These are phyloP conservation scores for Chrysomallon squamiferum DNA, from an alignment of 1,140 invertebrate species.

Conservation along the genomic window DNA sequence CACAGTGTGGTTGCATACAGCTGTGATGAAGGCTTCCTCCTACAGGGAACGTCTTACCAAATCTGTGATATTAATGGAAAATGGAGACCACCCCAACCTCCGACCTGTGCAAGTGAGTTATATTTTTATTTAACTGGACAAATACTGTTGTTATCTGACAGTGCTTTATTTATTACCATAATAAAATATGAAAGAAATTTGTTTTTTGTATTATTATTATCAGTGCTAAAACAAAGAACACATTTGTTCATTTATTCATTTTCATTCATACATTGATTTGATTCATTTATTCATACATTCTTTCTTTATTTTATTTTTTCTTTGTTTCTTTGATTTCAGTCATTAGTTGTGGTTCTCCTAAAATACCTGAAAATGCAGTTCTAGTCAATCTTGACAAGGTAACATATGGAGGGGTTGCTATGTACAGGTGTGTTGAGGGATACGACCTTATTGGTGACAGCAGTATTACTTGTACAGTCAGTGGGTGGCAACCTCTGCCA, in stretches of 20 bases:
- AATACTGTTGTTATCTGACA: no score
- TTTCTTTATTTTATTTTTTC: neutral
- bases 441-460: constrained; percentile 20
- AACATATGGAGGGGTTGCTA: constrained; percentile 26
- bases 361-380: constrained; percentile 24
- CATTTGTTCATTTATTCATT: no score
- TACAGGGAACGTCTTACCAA: constrained; percentile 10
- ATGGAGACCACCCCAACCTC: constrained; percentile 20
- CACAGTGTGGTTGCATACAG: constrained; percentile 24
- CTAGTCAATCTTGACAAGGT: constrained; percentile 30
- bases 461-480: constrained; percentile 21
- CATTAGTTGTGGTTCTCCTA: constrained; percentile 45
- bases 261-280: no score
- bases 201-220: no score
- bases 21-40: constrained; percentile 27
- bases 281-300: no score
- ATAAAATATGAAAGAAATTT: no score
- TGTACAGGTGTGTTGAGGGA: constrained; percentile 40
- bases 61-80: constrained; percentile 35
- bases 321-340: constrained; percentile 27
- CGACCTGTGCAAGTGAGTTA: constrained; percentile 31
- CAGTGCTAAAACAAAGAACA: no score
- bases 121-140: neutral
- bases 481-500: constrained; percentile 32
- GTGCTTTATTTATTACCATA: no score